Percentiles rank a stretch among this genome's conserved stretches.
Evolutionary conservation across 1,140 invertebrate genomes (phyloP).

Genomic region (Cherax quadricarinatus): DNA sequence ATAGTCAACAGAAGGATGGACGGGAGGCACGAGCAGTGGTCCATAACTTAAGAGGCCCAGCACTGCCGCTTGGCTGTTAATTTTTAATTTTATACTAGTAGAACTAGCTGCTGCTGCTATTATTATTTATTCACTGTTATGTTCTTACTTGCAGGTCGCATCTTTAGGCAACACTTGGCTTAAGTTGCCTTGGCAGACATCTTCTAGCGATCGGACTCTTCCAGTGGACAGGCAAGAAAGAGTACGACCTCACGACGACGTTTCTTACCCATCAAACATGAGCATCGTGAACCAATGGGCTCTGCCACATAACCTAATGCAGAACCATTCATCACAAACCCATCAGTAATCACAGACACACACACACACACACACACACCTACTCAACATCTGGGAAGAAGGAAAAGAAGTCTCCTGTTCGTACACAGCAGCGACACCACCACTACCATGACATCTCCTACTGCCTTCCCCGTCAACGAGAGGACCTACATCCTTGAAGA

Average conservation of each 20-base stretch:
- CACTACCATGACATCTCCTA: neutral
- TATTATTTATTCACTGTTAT: neutral
- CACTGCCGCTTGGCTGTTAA: neutral
- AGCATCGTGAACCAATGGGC: neutral
- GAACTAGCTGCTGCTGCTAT: no score
- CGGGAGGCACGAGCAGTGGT: neutral
- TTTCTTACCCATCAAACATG: neutral
- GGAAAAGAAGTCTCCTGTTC: no score
- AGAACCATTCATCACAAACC: neutral
- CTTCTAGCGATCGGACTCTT: no score
- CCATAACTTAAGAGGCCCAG: neutral
- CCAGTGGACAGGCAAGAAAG: neutral
- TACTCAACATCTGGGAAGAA: no score
- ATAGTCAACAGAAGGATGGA: no score
- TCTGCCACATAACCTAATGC: neutral
- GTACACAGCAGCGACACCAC: neutral
- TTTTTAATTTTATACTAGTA: neutral
- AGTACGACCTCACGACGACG: neutral
- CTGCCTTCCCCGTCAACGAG: conserved; percentile 17
- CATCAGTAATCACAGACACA: no score
- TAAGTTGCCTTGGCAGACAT: neutral
- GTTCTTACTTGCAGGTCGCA: neutral
- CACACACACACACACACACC: no score
- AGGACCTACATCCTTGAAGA: conserved; percentile 31
- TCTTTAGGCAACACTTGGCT: neutral